Evolutionary conservation across 2,888 invertebrate genomes (phyloP).

Genomic region (Campopleginae sp.): DNA sequence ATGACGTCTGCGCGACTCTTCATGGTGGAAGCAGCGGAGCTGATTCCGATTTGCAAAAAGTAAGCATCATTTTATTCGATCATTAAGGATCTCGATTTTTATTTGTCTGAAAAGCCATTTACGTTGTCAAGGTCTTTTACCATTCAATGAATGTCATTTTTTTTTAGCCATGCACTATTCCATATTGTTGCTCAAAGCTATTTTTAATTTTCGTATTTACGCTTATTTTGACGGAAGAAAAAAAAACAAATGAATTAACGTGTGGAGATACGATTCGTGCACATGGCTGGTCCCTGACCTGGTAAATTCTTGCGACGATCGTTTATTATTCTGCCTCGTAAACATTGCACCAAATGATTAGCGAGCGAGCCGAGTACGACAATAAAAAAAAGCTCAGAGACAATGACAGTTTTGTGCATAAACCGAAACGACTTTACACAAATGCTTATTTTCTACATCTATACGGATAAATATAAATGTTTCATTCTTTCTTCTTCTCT

Average conservation of each 20-base stretch:
- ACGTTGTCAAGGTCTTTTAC: background rate
- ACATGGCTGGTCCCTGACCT: slow-evolving; percentile 29
- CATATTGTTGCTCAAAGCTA: too few species aligned
- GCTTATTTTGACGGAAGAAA: background rate
- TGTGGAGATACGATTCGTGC: background rate
- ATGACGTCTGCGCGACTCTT: slow-evolving; percentile 89
- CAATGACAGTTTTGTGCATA: slow-evolving; percentile 11
- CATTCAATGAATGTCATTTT: background rate
- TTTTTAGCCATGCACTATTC: background rate
- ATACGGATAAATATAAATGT: background rate
- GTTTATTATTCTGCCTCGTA: slow-evolving; percentile 42
- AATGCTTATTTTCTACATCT: slow-evolving; percentile 7
- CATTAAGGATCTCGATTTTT: background rate
- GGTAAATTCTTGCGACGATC: slow-evolving; percentile 33
- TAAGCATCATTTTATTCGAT: slow-evolving; percentile 63
- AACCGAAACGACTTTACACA: slow-evolving; percentile 26
- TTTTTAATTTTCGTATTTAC: background rate
- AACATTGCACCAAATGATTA: slow-evolving; percentile 51
- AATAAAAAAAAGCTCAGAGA: slow-evolving; percentile 13
- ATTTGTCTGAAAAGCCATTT: background rate
- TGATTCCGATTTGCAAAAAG: slow-evolving; percentile 86
- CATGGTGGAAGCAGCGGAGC: slow-evolving; percentile 88
- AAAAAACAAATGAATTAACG: background rate
- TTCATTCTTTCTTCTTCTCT: slow-evolving; percentile 26
- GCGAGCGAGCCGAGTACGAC: slow-evolving; percentile 31